phyloP scores from a whole-genome alignment of 2,113 vertebrate species.

The Macrotus californicus region DNA sequence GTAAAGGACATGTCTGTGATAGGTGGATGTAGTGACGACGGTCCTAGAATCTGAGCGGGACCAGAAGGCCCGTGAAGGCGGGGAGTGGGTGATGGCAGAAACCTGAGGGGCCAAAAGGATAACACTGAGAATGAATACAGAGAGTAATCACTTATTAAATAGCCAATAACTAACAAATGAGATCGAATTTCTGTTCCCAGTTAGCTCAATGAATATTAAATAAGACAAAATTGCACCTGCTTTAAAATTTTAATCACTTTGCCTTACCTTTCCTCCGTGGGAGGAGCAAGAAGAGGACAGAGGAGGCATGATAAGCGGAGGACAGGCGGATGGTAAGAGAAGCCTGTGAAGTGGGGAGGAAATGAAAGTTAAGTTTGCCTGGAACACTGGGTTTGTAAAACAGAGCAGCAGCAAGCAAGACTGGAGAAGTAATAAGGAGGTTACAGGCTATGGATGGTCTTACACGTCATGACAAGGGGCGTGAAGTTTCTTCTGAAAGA shows the following conservation, averaged over 20 bases:
- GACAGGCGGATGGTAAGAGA: background rate
- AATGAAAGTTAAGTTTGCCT: background rate
- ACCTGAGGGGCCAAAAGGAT: background rate
- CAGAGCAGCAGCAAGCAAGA: background rate
- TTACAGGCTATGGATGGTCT: background rate
- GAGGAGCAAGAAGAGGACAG: background rate
- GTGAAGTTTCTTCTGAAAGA: background rate
- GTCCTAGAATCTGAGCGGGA: background rate
- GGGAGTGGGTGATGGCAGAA: background rate
- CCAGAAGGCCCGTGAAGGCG: background rate
- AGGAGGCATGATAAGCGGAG: background rate
- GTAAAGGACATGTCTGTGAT: background rate
- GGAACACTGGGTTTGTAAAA: background rate
- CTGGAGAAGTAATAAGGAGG: background rate
- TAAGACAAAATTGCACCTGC: background rate
- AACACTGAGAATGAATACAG: background rate
- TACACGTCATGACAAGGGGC: background rate
- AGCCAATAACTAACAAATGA: background rate
- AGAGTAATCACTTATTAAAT: background rate
- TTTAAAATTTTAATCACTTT: constrained; percentile 9
- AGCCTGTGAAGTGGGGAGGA: background rate
- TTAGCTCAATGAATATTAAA: background rate
- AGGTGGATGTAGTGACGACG: background rate
- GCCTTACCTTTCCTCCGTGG: background rate
- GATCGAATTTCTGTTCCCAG: background rate